Evolutionary conservation across 2,888 invertebrate genomes (phyloP), one percentile per base, ranked within the genome.

Genomic region (Drosophila mimetica): DNA sequence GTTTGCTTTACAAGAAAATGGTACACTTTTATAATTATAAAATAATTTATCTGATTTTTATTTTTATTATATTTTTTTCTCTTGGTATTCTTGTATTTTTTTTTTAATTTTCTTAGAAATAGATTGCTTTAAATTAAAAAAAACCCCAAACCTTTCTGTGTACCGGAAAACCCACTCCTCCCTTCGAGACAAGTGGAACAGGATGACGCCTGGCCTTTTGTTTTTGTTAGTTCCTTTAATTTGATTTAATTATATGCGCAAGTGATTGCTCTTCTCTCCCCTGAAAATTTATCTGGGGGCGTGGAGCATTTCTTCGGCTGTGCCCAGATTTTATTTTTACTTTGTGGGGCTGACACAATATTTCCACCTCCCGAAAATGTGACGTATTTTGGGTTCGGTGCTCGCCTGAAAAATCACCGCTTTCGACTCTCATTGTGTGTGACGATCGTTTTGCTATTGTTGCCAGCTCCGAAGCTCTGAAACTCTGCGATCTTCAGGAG

Each of bases 361-460:
- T 82, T 82, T 81, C 85, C 83, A 83, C 77, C 82, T 83, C 52
- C 80, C 76, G 46, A 74, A 74, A 86, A 86, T 86, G 82, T 76
- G 86, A 86, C 80, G 83, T 79, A 79, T 79, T 86, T 84, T 84
- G 79, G 87, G 77, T 72, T 60, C 64, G 73, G 58, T 60, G 70
- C 46, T 61, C 47, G 79, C 59, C 67, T 81, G 79, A 85, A 85
- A 85, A 79, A 81, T 86, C 74, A 75, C 67, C 70, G 75, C 79
- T 76, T 84, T 81, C 85, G 66, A 74, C 81, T 78, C 77, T 74
- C 74, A 77, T 74, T 71, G 72, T 75, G 77, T 77, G 74, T 71
- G 76, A 51, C 30, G 67, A 58, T 66, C 34, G 48, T 42, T 71
- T 82, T 76, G 76, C 65, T 76, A 65, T 75, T 72, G 55, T 46